Base-by-base conservation (phyloP, 2,888 invertebrate genomes). In the Dermolepida albohirtum region DNA sequence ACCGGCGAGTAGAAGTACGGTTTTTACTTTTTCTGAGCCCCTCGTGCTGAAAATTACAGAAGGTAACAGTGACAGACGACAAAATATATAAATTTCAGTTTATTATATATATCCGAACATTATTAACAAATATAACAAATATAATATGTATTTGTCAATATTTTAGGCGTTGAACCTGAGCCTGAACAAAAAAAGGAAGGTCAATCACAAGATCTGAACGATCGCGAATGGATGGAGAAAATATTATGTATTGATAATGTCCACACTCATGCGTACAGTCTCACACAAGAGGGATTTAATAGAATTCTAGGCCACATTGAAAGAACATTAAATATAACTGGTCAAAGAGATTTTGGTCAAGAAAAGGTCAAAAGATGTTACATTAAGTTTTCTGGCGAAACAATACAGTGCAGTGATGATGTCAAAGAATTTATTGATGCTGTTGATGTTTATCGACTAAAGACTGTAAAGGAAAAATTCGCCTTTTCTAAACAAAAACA, bases 221-320 rank as follows among this genome's bases (percentile, higher is more conserved):
- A 74, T 47, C 29, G 62, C 11, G 70, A 67, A 54, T 74, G 74
- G 74, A 65, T 84, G 70, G 85, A 86, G 67, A 84, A 83, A 66
- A 81, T 86, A 6, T 79, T 81, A 69, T 83, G 84, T 55, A 74
- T 87, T 75, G 87, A 87, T 70, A 86, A 87, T 14, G 82, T 74
- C 17, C 87, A 87, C 74, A 84, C 86, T 0, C 83, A 84, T 71
- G 79, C 80, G 71, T 83, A 80, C 64, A 86, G 86, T 81, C 84
- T 81, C n/a, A 76, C 75, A 1, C 7, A 72, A 17, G 73, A 74
- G 52, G 69, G 67, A 57, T 75, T 80, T 65, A 69, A 78, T 34
- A 14, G 40, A 12, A 7, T 66, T n/a, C 40, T 40, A 22, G n/a
- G 22, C 8, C 49, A 22, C 6, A 39, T 67, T 27, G 41, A 52